phyloP scores from a whole-genome alignment of 2,797 vertebrate genomes.

The Eospalax fontanierii region DNA sequence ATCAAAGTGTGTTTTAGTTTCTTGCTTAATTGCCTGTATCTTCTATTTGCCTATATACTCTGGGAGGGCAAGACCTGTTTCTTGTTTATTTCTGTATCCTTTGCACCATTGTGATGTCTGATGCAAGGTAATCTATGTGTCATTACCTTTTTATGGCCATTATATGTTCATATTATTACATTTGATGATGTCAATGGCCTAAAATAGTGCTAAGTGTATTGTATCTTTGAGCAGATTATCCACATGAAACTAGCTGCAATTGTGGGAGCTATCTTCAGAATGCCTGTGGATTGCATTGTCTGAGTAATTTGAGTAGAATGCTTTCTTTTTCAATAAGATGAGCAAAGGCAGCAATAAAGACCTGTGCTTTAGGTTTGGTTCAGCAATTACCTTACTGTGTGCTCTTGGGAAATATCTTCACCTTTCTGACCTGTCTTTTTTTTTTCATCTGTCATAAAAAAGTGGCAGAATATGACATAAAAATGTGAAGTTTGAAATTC shows the following conservation, averaged over 20 bases:
- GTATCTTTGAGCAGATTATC: constrained; percentile 61
- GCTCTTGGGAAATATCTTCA: constrained; percentile 56
- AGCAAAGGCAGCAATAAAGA: constrained; percentile 54
- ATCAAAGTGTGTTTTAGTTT: constrained; percentile 29
- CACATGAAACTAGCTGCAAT: constrained; percentile 19
- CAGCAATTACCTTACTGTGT: constrained; percentile 41
- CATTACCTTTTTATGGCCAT: constrained; percentile 73
- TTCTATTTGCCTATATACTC: constrained; percentile 28
- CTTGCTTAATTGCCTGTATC: constrained; percentile 55
- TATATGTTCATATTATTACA: constrained; percentile 67
- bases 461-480: background rate
- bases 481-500: background rate
- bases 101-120: background rate
- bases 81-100: constrained; percentile 37
- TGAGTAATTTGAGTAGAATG: constrained; percentile 33
- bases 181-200: constrained; percentile 45
- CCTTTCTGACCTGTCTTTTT: constrained; percentile 16
- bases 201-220: constrained; percentile 57
- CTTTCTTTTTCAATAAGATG: constrained; percentile 50
- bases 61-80: background rate
- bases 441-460: constrained; percentile 13
- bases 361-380: constrained; percentile 12
- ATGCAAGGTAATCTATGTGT: constrained; percentile 65
- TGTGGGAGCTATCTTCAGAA: constrained; percentile 66
- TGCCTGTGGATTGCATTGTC: constrained; percentile 11